phyloP scores from a whole-genome alignment of 2,888 invertebrate species.

The Meganola albula region DNA sequence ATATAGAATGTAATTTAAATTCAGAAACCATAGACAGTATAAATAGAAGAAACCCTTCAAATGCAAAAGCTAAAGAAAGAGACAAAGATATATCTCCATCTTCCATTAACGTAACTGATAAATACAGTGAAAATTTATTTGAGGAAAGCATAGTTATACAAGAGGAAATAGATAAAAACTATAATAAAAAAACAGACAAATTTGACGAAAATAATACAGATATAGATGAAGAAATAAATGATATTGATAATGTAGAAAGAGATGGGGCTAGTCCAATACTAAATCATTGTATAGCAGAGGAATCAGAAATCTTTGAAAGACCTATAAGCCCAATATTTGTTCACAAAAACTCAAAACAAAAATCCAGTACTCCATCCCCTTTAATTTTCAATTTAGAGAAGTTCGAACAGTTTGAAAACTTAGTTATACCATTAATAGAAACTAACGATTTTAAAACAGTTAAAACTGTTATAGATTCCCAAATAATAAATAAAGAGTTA shows the following conservation, averaged over 20 bases:
- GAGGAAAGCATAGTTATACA: background rate
- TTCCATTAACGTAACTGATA: too few relatives aligned
- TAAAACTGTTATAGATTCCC: constrained; percentile 52
- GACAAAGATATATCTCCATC: too few relatives aligned
- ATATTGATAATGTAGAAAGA: too few relatives aligned
- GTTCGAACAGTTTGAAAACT: constrained; percentile 59
- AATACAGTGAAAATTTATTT: background rate
- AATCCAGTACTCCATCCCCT: constrained; percentile 29
- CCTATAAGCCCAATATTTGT: constrained; percentile 45
- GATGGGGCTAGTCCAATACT: too few relatives aligned
- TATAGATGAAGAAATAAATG: constrained; percentile 1
- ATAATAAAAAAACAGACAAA: constrained; percentile 3
- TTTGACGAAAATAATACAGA: constrained; percentile 3
- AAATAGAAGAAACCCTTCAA: background rate
- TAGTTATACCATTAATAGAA: constrained; percentile 44
- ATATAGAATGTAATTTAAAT: background rate
- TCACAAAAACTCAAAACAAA: constrained; percentile 23
- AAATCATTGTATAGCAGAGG: constrained; percentile 10
- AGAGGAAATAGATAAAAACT: constrained; percentile 1
- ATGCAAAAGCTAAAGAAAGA: background rate
- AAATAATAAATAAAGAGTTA: constrained; percentile 46
- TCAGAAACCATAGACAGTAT: background rate
- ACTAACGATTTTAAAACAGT: constrained; percentile 34
- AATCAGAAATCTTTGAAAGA: constrained; percentile 19
- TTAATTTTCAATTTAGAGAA: constrained; percentile 44